These are phyloP conservation scores for Rhysida immarginata DNA, from an alignment of 1,140 invertebrate genomes.

Conservation along the genomic window DNA sequence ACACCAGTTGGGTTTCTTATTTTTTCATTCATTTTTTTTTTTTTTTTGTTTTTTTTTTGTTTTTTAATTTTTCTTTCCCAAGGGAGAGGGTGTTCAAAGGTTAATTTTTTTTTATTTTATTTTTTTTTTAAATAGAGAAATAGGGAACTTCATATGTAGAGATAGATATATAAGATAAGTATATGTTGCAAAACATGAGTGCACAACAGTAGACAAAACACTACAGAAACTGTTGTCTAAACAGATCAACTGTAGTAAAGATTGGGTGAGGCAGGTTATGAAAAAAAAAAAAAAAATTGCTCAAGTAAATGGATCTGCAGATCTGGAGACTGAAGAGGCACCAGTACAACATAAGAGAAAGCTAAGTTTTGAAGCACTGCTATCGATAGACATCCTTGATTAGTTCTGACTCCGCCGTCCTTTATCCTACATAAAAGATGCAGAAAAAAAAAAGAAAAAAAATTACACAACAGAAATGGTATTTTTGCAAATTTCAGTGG, in stretches of 20 bases:
- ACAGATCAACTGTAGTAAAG: not conserved
- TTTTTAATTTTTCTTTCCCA: not conserved
- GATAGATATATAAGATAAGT: not conserved
- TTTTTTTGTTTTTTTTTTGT: not conserved
- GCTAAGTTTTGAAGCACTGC: not conserved
- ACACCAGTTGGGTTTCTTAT: not conserved
- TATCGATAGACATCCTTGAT: not conserved
- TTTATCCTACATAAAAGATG: not conserved
- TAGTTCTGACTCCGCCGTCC: not conserved
- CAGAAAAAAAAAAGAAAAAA: not conserved
- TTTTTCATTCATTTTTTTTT: not conserved
- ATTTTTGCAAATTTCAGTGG: not conserved
- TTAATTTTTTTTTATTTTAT: too few relatives aligned
- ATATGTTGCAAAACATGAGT: not conserved
- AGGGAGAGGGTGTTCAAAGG: not conserved
- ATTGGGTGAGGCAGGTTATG: not conserved
- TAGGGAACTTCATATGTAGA: not conserved
- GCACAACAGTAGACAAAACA: not conserved
- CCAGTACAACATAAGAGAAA: not conserved
- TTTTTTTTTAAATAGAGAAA: too few relatives aligned
- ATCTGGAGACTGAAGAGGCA: too few relatives aligned
- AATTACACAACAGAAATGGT: not conserved
- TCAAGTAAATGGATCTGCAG: not conserved
- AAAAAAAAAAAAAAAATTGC: not conserved
- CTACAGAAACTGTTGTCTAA: not conserved